A percentile compares a stretch with the other conserved stretches of the same genome.
These are phyloP conservation scores for Emydura subglobosa DNA, from an alignment of 2,113 vertebrate species.

Conservation along the genomic window DNA sequence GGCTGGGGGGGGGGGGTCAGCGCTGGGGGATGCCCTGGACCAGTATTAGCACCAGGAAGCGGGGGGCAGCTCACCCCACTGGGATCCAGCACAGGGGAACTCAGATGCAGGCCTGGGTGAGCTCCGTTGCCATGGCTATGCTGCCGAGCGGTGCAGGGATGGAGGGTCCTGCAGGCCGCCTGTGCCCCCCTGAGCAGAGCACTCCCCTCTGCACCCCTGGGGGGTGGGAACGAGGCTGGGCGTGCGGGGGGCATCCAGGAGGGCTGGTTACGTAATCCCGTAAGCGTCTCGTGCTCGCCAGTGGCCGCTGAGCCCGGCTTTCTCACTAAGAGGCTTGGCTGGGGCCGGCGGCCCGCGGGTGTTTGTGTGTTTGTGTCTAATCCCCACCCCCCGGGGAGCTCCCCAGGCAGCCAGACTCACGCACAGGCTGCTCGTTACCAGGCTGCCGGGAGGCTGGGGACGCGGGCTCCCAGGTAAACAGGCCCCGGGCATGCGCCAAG, in stretches of 20 bases:
- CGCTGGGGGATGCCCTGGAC: no score
- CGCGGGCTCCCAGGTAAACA: neutral
- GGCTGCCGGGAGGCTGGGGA: neutral
- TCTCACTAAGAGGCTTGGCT: neutral
- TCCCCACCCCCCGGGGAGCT: neutral
- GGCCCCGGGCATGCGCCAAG: neutral
- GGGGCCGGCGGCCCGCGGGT: neutral
- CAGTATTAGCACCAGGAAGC: no score
- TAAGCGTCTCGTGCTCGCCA: neutral
- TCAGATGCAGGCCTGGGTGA: neutral
- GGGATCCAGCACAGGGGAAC: neutral
- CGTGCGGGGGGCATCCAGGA: no score
- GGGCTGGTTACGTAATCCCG: neutral
- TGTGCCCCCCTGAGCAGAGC: neutral
- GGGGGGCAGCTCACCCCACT: no score
- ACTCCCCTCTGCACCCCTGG: neutral
- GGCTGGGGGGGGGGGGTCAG: neutral
- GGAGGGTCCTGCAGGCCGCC: neutral
- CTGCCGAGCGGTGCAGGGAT: no score
- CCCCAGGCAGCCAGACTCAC: neutral
- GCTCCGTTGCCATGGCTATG: neutral
- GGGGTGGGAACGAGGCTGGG: no score
- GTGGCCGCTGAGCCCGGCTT: neutral
- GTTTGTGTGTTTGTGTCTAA: neutral
- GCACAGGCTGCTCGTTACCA: neutral